These are phyloP conservation scores for Caenorhabditis wallacei DNA, from an alignment of 2,888 invertebrate species.

Conservation along the genomic window DNA sequence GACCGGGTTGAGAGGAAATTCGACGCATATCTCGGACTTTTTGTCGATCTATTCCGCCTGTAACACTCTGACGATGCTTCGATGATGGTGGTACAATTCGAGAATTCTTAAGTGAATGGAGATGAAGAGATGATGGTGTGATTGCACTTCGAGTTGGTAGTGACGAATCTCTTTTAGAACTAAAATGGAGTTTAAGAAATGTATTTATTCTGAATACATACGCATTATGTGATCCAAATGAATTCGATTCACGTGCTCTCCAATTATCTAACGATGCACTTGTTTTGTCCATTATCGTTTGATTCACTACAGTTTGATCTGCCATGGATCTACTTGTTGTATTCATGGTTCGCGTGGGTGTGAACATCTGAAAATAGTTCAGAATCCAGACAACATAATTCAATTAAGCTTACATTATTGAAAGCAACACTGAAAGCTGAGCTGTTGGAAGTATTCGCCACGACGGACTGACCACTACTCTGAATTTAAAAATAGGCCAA, in stretches of 20 bases:
- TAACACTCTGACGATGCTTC: conserved; percentile 15
- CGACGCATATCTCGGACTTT: conserved; percentile 45
- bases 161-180: conserved; percentile 24
- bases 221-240: conserved; percentile 25
- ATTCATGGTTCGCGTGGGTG: conserved; percentile 24
- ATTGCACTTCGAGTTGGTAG: conserved; percentile 6
- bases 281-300: conserved; percentile 40
- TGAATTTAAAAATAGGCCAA: background rate
- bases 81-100: conserved; percentile 3
- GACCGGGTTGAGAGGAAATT: conserved; percentile 49
- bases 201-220: background rate
- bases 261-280: conserved; percentile 52
- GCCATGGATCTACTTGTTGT: background rate
- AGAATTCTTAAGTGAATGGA: background rate
- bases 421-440: conserved; percentile 53
- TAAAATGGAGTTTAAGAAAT: background rate
- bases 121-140: background rate
- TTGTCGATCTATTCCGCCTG: conserved; percentile 15
- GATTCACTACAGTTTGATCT: conserved; percentile 10
- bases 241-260: conserved; percentile 9
- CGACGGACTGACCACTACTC: conserved; percentile 26
- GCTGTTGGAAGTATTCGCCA: conserved; percentile 14
- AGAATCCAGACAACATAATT: background rate
- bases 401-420: conserved; percentile 37
- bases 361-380: conserved; percentile 40